Evolutionary conservation across 2,888 invertebrate species (phyloP).

Genomic region (Pomacea canaliculata): DNA sequence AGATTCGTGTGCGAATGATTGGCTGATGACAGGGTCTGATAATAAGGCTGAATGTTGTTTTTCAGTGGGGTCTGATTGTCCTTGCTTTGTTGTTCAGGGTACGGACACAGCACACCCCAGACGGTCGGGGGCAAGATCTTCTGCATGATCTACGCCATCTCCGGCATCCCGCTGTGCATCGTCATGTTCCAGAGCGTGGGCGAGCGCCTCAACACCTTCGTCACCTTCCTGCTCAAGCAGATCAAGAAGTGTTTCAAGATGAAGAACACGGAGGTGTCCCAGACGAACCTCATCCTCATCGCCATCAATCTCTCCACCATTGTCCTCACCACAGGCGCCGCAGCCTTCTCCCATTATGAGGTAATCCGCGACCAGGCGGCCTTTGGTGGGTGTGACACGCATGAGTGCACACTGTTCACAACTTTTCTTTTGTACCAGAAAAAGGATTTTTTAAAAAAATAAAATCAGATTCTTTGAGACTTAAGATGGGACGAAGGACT

Average conservation of each 20-base stretch:
- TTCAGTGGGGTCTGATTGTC: background rate
- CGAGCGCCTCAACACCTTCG: slow-evolving; percentile 96
- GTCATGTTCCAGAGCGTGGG: slow-evolving; percentile 99
- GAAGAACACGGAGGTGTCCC: slow-evolving; percentile 80
- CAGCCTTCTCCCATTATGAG: slow-evolving; percentile 93
- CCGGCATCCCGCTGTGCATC: slow-evolving; percentile 94
- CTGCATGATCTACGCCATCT: slow-evolving; percentile 86
- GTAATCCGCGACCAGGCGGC: slow-evolving; percentile 57
- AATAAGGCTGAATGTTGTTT: no score
- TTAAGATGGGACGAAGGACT: no score
- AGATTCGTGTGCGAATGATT: no score
- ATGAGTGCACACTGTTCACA: no score
- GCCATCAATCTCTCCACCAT: slow-evolving; percentile 84
- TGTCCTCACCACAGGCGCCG: slow-evolving; percentile 95
- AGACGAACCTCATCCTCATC: slow-evolving; percentile 93
- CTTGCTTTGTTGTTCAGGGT: slow-evolving; percentile 76
- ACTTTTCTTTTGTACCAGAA: no score
- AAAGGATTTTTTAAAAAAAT: no score
- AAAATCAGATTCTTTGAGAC: no score
- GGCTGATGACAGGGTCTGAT: no score
- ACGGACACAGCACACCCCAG: slow-evolving; percentile 97
- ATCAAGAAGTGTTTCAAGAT: slow-evolving; percentile 89
- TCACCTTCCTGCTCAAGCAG: slow-evolving; percentile 90
- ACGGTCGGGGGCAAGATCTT: slow-evolving; percentile 98
- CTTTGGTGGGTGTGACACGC: no score